These are phyloP conservation scores for Steromphala cineraria DNA, from an alignment of 2,888 invertebrate genomes.

Conservation along the genomic window DNA sequence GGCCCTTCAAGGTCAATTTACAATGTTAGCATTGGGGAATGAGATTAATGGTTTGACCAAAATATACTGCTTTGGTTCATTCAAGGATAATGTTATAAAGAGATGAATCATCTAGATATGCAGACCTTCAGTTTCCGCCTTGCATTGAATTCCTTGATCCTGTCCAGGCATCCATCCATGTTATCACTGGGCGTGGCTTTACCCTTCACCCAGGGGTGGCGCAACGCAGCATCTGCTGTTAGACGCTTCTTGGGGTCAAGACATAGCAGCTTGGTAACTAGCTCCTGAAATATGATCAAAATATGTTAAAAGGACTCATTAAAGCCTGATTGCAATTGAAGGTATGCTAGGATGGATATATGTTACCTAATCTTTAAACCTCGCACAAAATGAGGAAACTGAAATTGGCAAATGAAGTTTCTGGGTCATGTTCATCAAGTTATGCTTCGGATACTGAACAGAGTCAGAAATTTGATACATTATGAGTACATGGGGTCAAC, in stretches of 20 bases:
- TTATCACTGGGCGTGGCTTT: conserved; percentile 60
- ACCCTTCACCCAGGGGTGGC: conserved; percentile 71
- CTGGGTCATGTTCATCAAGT: too few species aligned
- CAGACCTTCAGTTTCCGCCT: conserved; percentile 71
- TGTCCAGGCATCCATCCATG: conserved; percentile 65
- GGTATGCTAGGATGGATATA: too few species aligned
- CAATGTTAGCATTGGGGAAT: too few species aligned
- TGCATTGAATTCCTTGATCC: conserved; percentile 73
- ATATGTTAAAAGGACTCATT: neutral
- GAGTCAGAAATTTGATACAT: too few species aligned
- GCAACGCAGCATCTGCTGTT: conserved; percentile 65
- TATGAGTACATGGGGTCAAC: too few species aligned
- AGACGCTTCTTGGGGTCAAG: conserved; percentile 63
- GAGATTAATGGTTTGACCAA: too few species aligned
- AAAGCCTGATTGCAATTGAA: neutral
- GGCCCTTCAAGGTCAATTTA: too few species aligned
- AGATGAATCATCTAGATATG: neutral
- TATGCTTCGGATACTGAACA: too few species aligned
- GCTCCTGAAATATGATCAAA: conserved; percentile 52
- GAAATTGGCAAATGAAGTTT: too few species aligned
- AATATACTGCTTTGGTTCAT: too few species aligned
- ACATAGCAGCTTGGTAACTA: conserved; percentile 63
- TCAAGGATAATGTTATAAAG: neutral
- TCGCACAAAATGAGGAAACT: too few species aligned
- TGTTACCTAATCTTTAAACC: too few species aligned